Percentiles rank a stretch among this genome's conserved stretches.
Evolutionary conservation across 1,140 invertebrate genomes (phyloP).

Genomic region (Rhyzopertha dominica): DNA sequence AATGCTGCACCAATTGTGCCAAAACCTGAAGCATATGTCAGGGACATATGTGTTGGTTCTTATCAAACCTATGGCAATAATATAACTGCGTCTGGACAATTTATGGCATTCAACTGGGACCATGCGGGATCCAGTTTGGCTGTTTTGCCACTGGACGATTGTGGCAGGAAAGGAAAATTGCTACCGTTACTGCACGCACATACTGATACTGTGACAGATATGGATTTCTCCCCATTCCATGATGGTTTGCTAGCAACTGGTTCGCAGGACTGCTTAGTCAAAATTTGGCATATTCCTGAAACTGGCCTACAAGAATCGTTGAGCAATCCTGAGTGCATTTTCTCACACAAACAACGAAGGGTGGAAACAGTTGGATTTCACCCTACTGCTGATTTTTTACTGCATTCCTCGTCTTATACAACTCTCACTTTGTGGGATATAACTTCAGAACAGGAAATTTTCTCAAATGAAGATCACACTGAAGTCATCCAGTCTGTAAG

Average conservation of each 20-base stretch:
- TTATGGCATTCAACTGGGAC: conserved; percentile 92
- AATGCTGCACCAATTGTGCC: conserved; percentile 91
- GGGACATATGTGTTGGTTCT: conserved; percentile 83
- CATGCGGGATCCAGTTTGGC: conserved; percentile 80
- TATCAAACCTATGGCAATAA: conserved; percentile 92
- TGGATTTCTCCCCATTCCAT: conserved; percentile 92
- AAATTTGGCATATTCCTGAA: conserved; percentile 81
- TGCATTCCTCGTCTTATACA: conserved; percentile 76
- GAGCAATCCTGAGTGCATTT: conserved; percentile 70
- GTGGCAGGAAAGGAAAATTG: conserved; percentile 77
- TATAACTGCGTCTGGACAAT: conserved; percentile 84
- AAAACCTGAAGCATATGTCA: conserved; percentile 84
- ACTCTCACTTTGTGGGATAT: conserved; percentile 85
- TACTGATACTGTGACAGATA: conserved; percentile 87
- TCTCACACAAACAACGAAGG: conserved; percentile 73
- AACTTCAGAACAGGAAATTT: conserved; percentile 72
- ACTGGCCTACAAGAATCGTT: conserved; percentile 73
- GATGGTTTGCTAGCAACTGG: conserved; percentile 86
- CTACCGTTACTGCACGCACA: conserved; percentile 80
- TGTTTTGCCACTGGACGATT: conserved; percentile 78
- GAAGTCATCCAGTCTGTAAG: conserved; percentile 80
- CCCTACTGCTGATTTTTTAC: conserved; percentile 76
- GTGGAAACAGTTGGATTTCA: conserved; percentile 85
- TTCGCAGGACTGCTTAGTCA: conserved; percentile 85
- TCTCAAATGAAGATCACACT: conserved; percentile 69